Percentiles rank a stretch among this genome's conserved stretches.
Conservation (phyloP, 1,140 invertebrate genomes). For the Leptestheria dahalacensis region DNA sequence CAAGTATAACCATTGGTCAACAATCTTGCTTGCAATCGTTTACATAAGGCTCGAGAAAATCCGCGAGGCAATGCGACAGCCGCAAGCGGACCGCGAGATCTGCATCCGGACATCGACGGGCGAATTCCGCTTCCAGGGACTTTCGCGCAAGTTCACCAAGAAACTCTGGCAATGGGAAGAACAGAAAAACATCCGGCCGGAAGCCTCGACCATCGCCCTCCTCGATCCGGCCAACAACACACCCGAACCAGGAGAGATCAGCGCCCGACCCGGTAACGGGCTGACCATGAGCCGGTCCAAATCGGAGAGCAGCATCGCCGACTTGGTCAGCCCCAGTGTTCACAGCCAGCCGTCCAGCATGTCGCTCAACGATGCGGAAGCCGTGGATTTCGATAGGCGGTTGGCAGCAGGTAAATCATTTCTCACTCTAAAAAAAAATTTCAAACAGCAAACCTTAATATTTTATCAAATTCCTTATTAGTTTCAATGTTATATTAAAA, state of each 20-base stretch:
- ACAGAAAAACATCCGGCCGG: slow-evolving; percentile 57
- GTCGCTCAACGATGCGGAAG: slow-evolving; percentile 48
- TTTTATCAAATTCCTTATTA: not conserved
- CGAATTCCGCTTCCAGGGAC: slow-evolving; percentile 66
- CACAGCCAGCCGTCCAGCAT: slow-evolving; percentile 50
- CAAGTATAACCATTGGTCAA: too few relatives aligned
- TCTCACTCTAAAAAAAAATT: too few relatives aligned
- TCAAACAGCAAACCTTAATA: not conserved
- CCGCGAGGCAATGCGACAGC: slow-evolving; percentile 36
- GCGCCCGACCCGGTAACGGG: not conserved
- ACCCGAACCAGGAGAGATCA: slow-evolving; percentile 26
- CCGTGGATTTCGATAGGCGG: slow-evolving; percentile 7
- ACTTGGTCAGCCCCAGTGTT: slow-evolving; percentile 27
- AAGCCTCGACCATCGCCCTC: slow-evolving; percentile 61
- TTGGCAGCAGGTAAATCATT: not conserved
- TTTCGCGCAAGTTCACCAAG: slow-evolving; percentile 67
- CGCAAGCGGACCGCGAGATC: slow-evolving; percentile 43
- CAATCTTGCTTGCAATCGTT: too few relatives aligned
- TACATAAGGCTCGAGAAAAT: slow-evolving; percentile 41
- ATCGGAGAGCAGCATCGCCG: slow-evolving; percentile 49
- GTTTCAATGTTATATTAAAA: not conserved
- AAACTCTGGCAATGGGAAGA: slow-evolving; percentile 86
- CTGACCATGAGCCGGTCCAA: slow-evolving; percentile 41
- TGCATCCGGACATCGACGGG: slow-evolving; percentile 62
- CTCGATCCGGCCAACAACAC: slow-evolving; percentile 41